Conservation (phyloP, 2,113 vertebrate genomes). For the Cyphomyrus discorhynchus region DNA sequence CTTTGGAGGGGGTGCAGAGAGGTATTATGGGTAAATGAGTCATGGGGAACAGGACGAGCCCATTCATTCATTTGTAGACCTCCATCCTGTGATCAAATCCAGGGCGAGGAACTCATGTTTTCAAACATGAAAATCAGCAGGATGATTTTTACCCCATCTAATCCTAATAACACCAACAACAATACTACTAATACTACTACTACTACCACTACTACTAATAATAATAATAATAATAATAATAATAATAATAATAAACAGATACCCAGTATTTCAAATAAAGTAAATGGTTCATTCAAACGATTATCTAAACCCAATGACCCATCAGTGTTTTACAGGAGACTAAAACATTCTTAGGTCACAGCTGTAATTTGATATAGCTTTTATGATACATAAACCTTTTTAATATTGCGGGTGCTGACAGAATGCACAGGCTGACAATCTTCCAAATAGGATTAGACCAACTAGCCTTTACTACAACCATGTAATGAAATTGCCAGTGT, state of each 20-base stretch:
- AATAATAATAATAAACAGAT: not conserved
- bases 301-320: not conserved
- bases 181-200: too few relatives aligned
- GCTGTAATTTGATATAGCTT: not conserved
- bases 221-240: not conserved
- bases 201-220: too few relatives aligned
- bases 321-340: not conserved
- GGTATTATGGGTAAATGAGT: not conserved
- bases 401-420: not conserved
- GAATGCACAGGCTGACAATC: not conserved
- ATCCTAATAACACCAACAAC: not conserved
- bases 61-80: not conserved
- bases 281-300: not conserved
- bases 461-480: not conserved
- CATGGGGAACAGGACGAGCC: not conserved
- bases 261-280: not conserved
- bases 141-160: not conserved
- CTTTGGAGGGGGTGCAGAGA: conserved; percentile 40
- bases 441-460: not conserved
- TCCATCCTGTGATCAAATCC: not conserved
- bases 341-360: not conserved
- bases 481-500: not conserved
- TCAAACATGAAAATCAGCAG: not conserved
- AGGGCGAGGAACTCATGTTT: not conserved
- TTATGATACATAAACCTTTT: not conserved